Conservation (phyloP, 1,140 invertebrate species). For the Eumaeus atala region DNA sequence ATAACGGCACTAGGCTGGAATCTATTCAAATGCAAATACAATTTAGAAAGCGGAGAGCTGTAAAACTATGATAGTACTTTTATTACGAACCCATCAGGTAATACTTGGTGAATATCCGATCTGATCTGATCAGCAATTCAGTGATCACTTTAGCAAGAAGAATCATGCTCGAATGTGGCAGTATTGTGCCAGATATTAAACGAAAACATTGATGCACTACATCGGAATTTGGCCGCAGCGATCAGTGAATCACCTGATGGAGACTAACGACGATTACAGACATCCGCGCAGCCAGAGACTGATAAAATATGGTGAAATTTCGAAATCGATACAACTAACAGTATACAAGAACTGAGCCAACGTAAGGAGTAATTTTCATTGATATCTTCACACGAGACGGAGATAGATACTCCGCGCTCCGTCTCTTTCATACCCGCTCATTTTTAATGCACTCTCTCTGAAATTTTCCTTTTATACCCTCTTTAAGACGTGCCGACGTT, state of each 20-base stretch:
- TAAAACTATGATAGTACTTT: not conserved
- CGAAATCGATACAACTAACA: conserved; percentile 41
- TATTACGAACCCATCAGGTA: conserved; percentile 46
- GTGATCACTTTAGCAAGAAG: too few relatives aligned
- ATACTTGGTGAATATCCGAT: conserved; percentile 38
- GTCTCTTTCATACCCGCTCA: conserved; percentile 44
- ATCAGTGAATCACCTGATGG: too few relatives aligned
- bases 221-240: too few relatives aligned
- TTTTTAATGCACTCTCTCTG: conserved; percentile 69
- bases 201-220: too few relatives aligned
- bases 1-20: not conserved
- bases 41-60: too few relatives aligned
- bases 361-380: conserved; percentile 69
- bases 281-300: too few relatives aligned
- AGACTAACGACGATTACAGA: too few relatives aligned
- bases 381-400: conserved; percentile 42
- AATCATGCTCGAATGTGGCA: too few relatives aligned
- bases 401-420: conserved; percentile 24
- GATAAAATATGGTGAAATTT: too few relatives aligned
- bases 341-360: conserved; percentile 57
- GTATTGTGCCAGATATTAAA: too few relatives aligned
- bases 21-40: not conserved
- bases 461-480: conserved; percentile 51
- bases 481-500: conserved; percentile 46
- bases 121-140: too few relatives aligned